Base-by-base conservation (phyloP, 2,113 vertebrate genomes). In the Colossoma macropomum region DNA sequence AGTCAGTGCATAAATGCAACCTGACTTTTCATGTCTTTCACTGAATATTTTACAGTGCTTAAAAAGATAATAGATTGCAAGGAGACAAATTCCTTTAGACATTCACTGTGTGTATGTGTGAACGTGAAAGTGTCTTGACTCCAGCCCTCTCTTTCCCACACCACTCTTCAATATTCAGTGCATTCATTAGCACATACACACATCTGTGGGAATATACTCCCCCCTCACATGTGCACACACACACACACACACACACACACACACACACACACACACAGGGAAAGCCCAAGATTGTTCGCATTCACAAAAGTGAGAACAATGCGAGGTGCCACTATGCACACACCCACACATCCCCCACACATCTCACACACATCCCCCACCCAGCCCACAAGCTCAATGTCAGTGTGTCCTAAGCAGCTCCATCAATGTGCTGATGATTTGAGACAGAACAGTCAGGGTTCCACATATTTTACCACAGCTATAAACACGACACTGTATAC, bases 171-270 rank as follows among this genome's bases (percentile, higher is more conserved):
- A 89, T 90, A 94, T 94, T 93, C 93, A 81, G 79, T 86, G 90
- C 93, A 93, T 93, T 93, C 91, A 93, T 92, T 91, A 93, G 89
- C 89, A 92, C 92, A 94, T 92, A 92, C 73, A 89, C 91, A 81
- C 82, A 83, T 91, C 90, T 90, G 89, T 92, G 92, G 89, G 88
- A 92, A 78, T 78, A 82, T 79, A 74, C 68, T 62, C 34, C 15
- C 59, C 30, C 80, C 65, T 63, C 69, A 74, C 50, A 60, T 30
- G 59, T 48, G 19, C 62, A 32, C 63, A 52, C 77, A 68, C 77
- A 74, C n/a, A n/a, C n/a, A 54, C 72, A 73, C 68, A 72, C 72
- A 75, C 25, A 54, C 27, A 56, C 45, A 59, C 73, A 56, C 73
- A 75, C 28, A 78, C 50, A 76, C 30, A n/a, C 52, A 73, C 77